phyloP scores from a whole-genome alignment of 1,140 invertebrate genomes.

The Goniozus legneri region DNA sequence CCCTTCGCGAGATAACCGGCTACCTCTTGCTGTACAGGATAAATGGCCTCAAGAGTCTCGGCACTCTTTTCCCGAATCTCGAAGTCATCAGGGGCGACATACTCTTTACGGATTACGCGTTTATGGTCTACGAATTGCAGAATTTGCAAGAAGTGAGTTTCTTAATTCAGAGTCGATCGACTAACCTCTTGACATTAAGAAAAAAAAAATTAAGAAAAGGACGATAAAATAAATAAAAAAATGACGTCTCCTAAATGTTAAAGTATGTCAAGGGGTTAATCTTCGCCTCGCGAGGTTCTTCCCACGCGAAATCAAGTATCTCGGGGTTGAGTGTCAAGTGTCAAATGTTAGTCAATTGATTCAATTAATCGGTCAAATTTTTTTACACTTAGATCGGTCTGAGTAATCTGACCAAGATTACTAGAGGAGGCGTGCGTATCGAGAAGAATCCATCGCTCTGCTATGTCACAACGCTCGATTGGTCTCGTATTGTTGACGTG shows the following conservation, averaged over 20 bases:
- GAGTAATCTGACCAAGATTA: slow-evolving; percentile 63
- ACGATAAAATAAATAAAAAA: too few species aligned
- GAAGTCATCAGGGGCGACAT: slow-evolving; percentile 70
- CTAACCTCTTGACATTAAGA: too few species aligned
- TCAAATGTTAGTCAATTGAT: slow-evolving; percentile 30
- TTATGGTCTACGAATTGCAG: slow-evolving; percentile 65
- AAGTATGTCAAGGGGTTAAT: too few species aligned
- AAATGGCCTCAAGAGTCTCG: slow-evolving; percentile 53
- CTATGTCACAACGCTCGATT: slow-evolving; percentile 71
- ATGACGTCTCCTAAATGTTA: too few species aligned
- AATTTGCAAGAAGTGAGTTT: slow-evolving; percentile 51
- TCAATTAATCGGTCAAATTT: slow-evolving; percentile 17
- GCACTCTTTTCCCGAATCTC: slow-evolving; percentile 62
- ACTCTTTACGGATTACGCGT: slow-evolving; percentile 64
- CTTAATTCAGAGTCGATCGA: neutral
- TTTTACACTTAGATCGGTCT: slow-evolving; percentile 60
- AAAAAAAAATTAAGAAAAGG: too few species aligned
- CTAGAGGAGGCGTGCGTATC: slow-evolving; percentile 66
- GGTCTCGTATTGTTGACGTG: slow-evolving; percentile 59
- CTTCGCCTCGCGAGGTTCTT: slow-evolving; percentile 25
- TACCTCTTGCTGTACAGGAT: slow-evolving; percentile 68
- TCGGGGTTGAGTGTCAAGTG: slow-evolving; percentile 27
- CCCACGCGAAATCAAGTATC: slow-evolving; percentile 33
- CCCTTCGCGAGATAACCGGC: slow-evolving; percentile 65
- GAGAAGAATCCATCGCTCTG: slow-evolving; percentile 71